Conservation (phyloP, 2,888 invertebrate genomes). For the Coelogynopora nodosa region DNA sequence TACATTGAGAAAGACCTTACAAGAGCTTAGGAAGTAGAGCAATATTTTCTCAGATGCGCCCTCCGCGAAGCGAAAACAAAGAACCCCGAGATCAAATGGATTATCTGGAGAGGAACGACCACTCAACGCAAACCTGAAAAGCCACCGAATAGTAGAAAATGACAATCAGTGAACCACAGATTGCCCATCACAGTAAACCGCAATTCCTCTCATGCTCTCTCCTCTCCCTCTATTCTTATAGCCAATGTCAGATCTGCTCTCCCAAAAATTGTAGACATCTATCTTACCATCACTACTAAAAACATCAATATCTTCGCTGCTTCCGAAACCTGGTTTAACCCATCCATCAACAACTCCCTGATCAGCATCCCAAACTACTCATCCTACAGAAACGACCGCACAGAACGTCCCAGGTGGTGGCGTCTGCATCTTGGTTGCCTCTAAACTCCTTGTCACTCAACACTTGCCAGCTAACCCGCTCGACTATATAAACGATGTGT, state of each 20-base stretch:
- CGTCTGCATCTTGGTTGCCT: not conserved
- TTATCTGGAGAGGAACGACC: constrained; percentile 19
- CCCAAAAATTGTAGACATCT: constrained; percentile 15
- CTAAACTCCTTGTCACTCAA: not conserved
- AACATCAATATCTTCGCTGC: constrained; percentile 22
- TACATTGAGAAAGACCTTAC: constrained; percentile 8
- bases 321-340: constrained; percentile 19
- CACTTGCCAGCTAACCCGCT: not conserved
- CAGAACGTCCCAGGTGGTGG: not conserved
- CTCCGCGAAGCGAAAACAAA: constrained; percentile 25
- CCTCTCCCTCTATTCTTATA: constrained; percentile 19
- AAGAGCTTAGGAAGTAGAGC: constrained; percentile 18
- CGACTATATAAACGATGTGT: not conserved
- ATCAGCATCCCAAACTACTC: not conserved
- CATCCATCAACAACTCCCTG: constrained; percentile 5
- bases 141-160: constrained; percentile 16
- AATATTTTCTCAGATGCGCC: constrained; percentile 14
- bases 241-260: not conserved
- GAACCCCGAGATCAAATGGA: constrained; percentile 17
- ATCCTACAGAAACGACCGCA: not conserved
- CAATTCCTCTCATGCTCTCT: not conserved
- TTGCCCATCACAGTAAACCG: constrained; percentile 13
- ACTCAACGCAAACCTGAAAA: constrained; percentile 14
- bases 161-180: not conserved
- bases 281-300: constrained; percentile 22